phyloP scores from a whole-genome alignment of 2,113 vertebrate genomes.

The Melozone crissalis region DNA sequence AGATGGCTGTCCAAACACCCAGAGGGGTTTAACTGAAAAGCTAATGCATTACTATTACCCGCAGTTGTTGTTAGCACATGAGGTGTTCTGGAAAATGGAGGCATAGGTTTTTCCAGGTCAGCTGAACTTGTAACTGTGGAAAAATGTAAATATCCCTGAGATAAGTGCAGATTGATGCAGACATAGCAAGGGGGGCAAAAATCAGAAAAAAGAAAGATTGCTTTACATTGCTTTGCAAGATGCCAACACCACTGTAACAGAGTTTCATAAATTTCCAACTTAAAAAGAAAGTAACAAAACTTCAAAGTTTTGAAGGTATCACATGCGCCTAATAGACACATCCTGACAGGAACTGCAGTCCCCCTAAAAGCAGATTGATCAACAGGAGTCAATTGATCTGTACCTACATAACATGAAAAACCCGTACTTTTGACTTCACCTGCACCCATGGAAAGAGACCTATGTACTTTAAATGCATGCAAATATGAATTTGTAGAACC shows the following conservation, averaged over 20 bases:
- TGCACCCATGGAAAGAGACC: background rate
- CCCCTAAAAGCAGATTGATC: background rate
- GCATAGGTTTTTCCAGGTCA: background rate
- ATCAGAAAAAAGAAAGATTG: background rate
- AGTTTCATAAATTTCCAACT: background rate
- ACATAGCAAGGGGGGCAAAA: accelerated
- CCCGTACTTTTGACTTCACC: background rate
- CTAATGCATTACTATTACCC: background rate
- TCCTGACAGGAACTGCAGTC: background rate
- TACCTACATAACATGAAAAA: background rate
- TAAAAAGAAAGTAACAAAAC: background rate
- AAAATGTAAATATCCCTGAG: slow-evolving; percentile 9
- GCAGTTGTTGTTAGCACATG: background rate
- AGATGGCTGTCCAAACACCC: background rate
- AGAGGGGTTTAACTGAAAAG: background rate
- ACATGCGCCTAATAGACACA: background rate
- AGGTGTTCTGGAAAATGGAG: background rate
- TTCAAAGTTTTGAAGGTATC: background rate
- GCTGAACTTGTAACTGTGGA: slow-evolving; percentile 26
- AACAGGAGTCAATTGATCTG: background rate
- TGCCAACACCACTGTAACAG: background rate
- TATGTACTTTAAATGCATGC: background rate
- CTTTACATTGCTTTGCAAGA: background rate
- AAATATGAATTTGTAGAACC: background rate
- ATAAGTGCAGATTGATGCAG: background rate